Evolutionary conservation across 2,113 vertebrate genomes (phyloP).

Genomic region (Holacanthus passer): DNA sequence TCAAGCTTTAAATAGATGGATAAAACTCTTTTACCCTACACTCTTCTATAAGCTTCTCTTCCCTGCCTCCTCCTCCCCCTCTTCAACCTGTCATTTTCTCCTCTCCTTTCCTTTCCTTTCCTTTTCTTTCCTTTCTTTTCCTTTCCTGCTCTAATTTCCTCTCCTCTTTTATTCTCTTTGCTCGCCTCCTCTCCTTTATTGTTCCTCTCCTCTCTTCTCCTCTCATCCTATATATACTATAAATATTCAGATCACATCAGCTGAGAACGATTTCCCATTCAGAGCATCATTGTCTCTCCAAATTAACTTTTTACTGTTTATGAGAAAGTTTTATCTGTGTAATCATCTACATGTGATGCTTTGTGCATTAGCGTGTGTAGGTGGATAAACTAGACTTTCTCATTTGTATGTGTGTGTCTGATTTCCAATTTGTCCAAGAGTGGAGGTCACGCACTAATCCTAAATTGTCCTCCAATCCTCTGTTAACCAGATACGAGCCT

Average conservation of each 20-base stretch:
- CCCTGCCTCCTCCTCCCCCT: slow-evolving; percentile 20
- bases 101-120: background rate
- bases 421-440: slow-evolving; percentile 57
- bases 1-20: slow-evolving; percentile 76
- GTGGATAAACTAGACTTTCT: slow-evolving; percentile 9
- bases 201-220: background rate
- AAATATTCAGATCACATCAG: slow-evolving; percentile 25
- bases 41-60: slow-evolving; percentile 22
- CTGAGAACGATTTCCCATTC: slow-evolving; percentile 28
- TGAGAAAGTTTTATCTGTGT: slow-evolving; percentile 15
- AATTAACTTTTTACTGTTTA: slow-evolving; percentile 31
- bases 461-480: slow-evolving; percentile 67
- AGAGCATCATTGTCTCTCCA: slow-evolving; percentile 14
- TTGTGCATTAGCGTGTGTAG: slow-evolving; percentile 13
- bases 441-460: slow-evolving; percentile 63
- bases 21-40: slow-evolving; percentile 64
- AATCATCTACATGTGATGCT: slow-evolving; percentile 21
- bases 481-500: slow-evolving; percentile 61
- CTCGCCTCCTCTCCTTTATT: background rate
- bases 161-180: background rate
- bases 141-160: background rate
- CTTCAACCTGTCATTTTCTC: slow-evolving; percentile 19
- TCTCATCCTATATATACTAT: background rate
- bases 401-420: slow-evolving; percentile 38
- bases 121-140: background rate